Evolutionary conservation across 2,888 invertebrate genomes (phyloP).

Genomic region (Arctia plantaginis): DNA sequence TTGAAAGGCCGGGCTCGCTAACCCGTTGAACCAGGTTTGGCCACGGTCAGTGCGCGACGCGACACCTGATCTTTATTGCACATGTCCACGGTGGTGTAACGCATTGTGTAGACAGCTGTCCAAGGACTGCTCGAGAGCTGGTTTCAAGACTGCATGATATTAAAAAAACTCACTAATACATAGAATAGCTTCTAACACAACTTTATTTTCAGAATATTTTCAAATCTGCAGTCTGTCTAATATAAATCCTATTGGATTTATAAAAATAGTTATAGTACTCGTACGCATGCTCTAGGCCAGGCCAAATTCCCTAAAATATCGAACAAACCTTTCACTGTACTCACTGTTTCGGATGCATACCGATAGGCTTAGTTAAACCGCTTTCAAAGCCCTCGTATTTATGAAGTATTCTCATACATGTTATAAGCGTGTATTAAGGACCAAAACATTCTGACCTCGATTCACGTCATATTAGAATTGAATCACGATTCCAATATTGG

Average conservation of each 20-base stretch:
- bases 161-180: neutral
- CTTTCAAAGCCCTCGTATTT: conserved; percentile 45
- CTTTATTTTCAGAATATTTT: neutral
- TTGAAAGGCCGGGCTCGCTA: conserved; percentile 63
- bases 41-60: conserved; percentile 81
- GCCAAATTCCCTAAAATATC: conserved; percentile 74
- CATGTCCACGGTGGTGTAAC: conserved; percentile 65
- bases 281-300: conserved; percentile 65
- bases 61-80: conserved; percentile 82
- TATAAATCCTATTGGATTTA: conserved; percentile 56
- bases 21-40: conserved; percentile 75
- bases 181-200: conserved; percentile 15
- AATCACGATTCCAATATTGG: conserved; percentile 29
- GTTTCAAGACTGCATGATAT: conserved; percentile 41
- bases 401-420: conserved; percentile 39
- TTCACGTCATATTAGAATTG: conserved; percentile 18
- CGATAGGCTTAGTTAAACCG: conserved; percentile 51
- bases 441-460: conserved; percentile 20
- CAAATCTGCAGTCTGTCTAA: conserved; percentile 47
- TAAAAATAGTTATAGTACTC: conserved; percentile 61
- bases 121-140: conserved; percentile 61
- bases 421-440: conserved; percentile 10
- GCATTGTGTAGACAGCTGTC: conserved; percentile 71
- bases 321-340: conserved; percentile 68
- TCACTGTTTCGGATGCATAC: conserved; percentile 62